These are phyloP conservation scores for Eonycteris spelaea DNA, from an alignment of 2,113 vertebrate genomes.

Conservation along the genomic window DNA sequence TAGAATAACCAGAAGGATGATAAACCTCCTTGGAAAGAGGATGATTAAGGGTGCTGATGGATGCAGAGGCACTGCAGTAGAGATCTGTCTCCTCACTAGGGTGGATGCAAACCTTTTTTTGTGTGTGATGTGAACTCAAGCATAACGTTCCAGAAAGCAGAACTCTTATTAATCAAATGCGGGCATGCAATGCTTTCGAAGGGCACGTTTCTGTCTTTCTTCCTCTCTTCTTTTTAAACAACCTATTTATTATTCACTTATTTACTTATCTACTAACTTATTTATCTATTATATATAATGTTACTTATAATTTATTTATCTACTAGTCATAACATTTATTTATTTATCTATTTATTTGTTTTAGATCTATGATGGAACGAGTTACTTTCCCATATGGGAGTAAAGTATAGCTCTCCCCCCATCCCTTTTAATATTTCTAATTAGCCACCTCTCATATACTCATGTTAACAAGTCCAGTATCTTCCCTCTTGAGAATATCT, in stretches of 20 bases:
- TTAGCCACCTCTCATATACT: background rate
- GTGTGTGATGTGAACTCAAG: slow-evolving; percentile 12
- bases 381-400: background rate
- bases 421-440: background rate
- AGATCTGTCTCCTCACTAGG: background rate
- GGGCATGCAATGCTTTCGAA: background rate
- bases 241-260: background rate
- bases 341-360: no score
- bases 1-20: slow-evolving; percentile 16
- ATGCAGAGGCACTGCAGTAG: background rate
- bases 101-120: background rate
- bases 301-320: background rate
- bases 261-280: background rate
- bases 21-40: background rate
- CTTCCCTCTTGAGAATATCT: background rate
- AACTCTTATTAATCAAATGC: background rate
- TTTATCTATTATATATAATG: background rate
- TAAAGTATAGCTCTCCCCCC: background rate
- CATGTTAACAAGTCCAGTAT: background rate
- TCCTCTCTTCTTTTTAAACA: background rate
- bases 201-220: background rate
- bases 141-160: background rate
- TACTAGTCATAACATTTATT: background rate
- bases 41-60: background rate
- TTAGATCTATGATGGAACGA: no score